Evolutionary conservation across 2,797 vertebrate genomes (phyloP), one percentile per base, ranked within the genome.

Genomic region (Chlorospingus semifuscus): DNA sequence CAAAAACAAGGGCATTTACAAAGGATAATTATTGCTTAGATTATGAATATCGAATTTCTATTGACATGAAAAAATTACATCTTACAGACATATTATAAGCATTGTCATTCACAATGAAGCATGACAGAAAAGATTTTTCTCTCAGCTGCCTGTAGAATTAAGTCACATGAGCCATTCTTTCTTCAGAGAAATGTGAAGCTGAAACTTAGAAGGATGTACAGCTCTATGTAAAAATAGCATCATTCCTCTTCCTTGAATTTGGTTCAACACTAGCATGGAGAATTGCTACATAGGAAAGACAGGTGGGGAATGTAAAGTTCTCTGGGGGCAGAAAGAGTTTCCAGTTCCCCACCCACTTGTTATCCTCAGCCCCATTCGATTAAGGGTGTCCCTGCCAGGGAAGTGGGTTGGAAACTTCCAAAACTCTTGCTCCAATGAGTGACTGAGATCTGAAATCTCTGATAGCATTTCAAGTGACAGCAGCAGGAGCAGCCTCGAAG

Each of bases 31-130:
- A 86, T 86, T 94, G 72, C 93, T 95, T 94, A 78, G 76, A 93
- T 96, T 97, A 95, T 95, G 95, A 94, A 93, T 96, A 95, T 96
- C 77, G 94, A 91, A 83, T 95, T 96, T 92, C 90, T 89, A 95
- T 89, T 93, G 95, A 93, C 80, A 64, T 66, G 88, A 88, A 97
- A 95, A 88, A 88, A 95, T 76, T 72, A 52, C 13, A 84, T 84
- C 88, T 96, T 93, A 52, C 46, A 59, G 64, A 93, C 87, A 94
- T 95, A 90, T 94, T 87, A 76, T 90, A 93, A 89, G 77, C 87
- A 76, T 94, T 96, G 94, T 92, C 57, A 92, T 84, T 97, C 88
- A 95, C 91, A 95, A 92, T 87, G 88, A 92, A 91, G 39, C 55
- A 71, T 56, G 78, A 70, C 65, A 96, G 82, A 90, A 96, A 41